Evolutionary conservation across 2,797 vertebrate species (phyloP).

Genomic region (Catostomus latipinnis): DNA sequence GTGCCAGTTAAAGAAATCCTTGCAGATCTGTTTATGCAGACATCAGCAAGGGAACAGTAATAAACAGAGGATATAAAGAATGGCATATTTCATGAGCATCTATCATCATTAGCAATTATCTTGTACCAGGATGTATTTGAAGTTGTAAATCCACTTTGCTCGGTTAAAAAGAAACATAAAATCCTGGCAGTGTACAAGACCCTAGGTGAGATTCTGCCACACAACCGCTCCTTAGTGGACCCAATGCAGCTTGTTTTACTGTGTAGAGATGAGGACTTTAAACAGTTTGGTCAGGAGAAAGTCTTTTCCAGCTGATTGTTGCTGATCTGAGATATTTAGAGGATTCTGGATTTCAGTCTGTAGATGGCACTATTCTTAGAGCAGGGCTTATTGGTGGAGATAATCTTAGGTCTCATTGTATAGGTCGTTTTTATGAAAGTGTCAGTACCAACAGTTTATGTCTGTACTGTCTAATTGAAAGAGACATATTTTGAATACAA

Average conservation of each 20-base stretch:
- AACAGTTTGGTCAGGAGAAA: too few species aligned
- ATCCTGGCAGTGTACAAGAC: not conserved
- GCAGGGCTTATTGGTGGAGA: not conserved
- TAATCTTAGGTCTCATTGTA: not conserved
- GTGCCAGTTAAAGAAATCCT: not conserved
- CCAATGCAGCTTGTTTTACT: not conserved
- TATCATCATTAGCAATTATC: not conserved
- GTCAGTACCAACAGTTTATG: not conserved
- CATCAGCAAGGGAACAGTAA: not conserved
- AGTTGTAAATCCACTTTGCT: slow-evolving; percentile 5
- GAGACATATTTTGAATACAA: too few species aligned
- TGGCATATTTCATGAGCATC: not conserved
- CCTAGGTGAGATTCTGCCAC: slow-evolving; percentile 8
- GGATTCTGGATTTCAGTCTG: too few species aligned
- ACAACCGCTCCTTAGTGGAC: not conserved
- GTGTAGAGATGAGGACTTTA: too few species aligned
- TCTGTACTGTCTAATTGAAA: too few species aligned
- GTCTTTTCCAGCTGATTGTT: too few species aligned
- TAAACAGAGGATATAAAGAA: too few species aligned
- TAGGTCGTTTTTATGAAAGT: not conserved
- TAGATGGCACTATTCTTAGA: too few species aligned
- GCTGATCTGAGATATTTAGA: not conserved
- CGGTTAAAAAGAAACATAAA: slow-evolving; percentile 6
- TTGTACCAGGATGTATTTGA: slow-evolving; percentile 26
- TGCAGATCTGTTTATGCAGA: not conserved